Conservation (phyloP, 2,113 vertebrate genomes). For the Rhinolophus sinicus region DNA sequence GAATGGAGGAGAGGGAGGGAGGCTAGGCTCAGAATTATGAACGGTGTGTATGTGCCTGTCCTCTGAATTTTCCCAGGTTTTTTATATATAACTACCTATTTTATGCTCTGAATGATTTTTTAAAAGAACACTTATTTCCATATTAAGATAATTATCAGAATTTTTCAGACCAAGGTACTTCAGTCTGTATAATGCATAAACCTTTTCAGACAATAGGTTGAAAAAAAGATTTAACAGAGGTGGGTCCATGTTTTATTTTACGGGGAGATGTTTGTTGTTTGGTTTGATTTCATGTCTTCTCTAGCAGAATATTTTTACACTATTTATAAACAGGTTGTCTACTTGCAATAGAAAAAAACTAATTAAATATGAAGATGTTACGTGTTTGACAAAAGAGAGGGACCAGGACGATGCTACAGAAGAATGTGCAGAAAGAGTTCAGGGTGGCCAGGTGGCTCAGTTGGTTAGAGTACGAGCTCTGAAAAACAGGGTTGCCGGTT, state of each 20-base stretch:
- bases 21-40: background rate
- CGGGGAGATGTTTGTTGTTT: background rate
- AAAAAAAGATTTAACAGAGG: background rate
- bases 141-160: background rate
- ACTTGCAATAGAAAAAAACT: constrained; percentile 29
- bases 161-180: background rate
- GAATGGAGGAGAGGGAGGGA: accelerated
- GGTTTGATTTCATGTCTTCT: background rate
- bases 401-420: background rate
- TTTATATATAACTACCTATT: background rate
- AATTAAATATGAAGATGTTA: background rate
- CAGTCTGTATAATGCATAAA: background rate
- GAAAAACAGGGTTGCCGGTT: too few relatives aligned
- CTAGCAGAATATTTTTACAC: background rate
- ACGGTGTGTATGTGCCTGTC: accelerated
- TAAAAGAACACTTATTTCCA: background rate
- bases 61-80: background rate
- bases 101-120: background rate
- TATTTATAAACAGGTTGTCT: constrained; percentile 12
- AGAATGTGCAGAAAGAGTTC: background rate
- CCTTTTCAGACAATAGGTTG: background rate
- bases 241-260: background rate
- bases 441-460: too few relatives aligned
- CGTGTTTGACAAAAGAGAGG: background rate
- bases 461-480: too few relatives aligned